Percentiles rank a stretch among this genome's conserved stretches.
Conservation (phyloP, 2,888 invertebrate genomes). For the Brachynemurus nebulosus region DNA sequence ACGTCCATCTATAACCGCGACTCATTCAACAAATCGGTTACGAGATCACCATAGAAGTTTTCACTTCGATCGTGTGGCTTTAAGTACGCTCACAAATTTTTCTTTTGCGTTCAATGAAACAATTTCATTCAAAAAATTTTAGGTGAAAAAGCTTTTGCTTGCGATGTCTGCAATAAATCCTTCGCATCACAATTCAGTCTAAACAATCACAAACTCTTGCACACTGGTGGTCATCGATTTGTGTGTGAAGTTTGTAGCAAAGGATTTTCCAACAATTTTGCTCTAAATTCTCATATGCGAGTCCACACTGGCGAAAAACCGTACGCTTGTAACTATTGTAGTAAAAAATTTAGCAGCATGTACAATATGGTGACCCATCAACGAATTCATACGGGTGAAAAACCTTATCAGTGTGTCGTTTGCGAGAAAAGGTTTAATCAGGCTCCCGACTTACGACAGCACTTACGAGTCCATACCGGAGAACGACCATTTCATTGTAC, state of each 20-base stretch:
- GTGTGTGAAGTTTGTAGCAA: slow-evolving; percentile 33
- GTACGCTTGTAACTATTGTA: neutral
- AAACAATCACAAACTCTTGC: slow-evolving; percentile 31
- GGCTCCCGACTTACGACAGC: slow-evolving; percentile 15
- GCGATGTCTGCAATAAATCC: slow-evolving; percentile 30
- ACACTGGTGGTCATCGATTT: slow-evolving; percentile 39
- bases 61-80: no score
- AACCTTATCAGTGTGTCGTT: slow-evolving; percentile 13
- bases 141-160: slow-evolving; percentile 30
- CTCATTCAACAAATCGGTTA: no score
- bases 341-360: neutral
- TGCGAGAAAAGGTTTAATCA: slow-evolving; percentile 17
- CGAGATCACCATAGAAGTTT: no score
- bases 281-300: slow-evolving; percentile 1
- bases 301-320: slow-evolving; percentile 6
- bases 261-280: neutral
- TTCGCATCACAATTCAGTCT: slow-evolving; percentile 20
- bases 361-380: slow-evolving; percentile 1
- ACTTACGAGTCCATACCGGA: slow-evolving; percentile 14
- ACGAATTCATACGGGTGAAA: slow-evolving; percentile 13
- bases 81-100: no score
- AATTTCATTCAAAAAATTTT: no score
- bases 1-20: no score
- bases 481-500: slow-evolving; percentile 16
- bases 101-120: no score